Evolutionary conservation across 1,140 invertebrate genomes (phyloP).

Genomic region (Drosophila nannoptera): DNA sequence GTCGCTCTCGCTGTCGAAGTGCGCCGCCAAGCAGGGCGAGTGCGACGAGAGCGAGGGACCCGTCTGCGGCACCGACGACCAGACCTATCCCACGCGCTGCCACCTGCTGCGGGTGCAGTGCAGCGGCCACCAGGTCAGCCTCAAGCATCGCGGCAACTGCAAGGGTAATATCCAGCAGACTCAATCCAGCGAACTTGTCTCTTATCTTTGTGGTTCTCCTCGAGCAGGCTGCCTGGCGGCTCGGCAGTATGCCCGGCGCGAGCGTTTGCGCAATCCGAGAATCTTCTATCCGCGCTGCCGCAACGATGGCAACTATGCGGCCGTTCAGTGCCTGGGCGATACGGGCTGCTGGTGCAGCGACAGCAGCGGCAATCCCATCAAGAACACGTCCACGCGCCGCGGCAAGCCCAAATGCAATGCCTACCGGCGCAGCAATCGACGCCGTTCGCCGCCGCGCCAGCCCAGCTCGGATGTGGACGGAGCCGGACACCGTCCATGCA

Average conservation of each 20-base stretch:
- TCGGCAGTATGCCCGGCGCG: slow-evolving; percentile 65
- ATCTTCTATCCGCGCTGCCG: slow-evolving; percentile 86
- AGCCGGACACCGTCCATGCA: slow-evolving; percentile 81
- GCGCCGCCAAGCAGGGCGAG: slow-evolving; percentile 73
- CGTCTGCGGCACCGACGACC: slow-evolving; percentile 89
- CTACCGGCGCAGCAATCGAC: slow-evolving; percentile 74
- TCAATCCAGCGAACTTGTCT: no score
- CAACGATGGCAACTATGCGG: slow-evolving; percentile 88
- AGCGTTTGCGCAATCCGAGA: slow-evolving; percentile 73
- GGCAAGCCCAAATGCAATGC: slow-evolving; percentile 84
- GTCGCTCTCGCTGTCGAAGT: slow-evolving; percentile 69
- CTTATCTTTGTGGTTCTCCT: neutral
- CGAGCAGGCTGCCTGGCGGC: slow-evolving; percentile 68
- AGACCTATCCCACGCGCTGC: slow-evolving; percentile 89
- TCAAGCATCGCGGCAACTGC: slow-evolving; percentile 86
- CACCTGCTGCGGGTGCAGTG: slow-evolving; percentile 87
- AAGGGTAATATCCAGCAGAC: slow-evolving; percentile 83
- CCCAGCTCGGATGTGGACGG: slow-evolving; percentile 39
- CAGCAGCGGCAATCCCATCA: slow-evolving; percentile 87
- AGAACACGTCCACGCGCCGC: slow-evolving; percentile 84
- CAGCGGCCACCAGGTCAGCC: slow-evolving; percentile 83
- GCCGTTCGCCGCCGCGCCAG: slow-evolving; percentile 66
- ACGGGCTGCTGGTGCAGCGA: slow-evolving; percentile 90
- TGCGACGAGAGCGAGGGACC: slow-evolving; percentile 79
- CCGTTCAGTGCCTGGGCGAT: slow-evolving; percentile 89